These are phyloP conservation scores for Oxyura jamaicensis DNA, from an alignment of 2,113 vertebrate species.

Conservation along the genomic window DNA sequence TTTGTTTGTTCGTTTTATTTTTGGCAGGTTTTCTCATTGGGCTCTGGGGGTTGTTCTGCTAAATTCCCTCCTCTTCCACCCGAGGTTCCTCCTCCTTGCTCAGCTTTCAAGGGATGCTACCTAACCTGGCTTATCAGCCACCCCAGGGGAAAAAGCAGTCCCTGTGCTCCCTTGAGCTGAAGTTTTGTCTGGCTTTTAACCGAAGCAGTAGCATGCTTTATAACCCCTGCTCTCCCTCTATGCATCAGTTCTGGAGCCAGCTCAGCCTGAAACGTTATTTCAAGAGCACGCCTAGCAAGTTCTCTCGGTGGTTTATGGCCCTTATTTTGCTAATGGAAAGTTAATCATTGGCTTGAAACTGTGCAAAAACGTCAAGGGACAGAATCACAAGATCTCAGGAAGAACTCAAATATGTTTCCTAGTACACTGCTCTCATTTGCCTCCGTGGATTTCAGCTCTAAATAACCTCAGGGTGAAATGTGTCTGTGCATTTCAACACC, in stretches of 20 bases:
- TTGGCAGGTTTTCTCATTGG: neutral
- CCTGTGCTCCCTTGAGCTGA: neutral
- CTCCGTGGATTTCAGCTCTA: neutral
- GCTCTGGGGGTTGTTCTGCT: neutral
- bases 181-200: neutral
- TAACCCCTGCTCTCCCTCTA: accelerated
- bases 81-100: neutral
- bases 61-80: neutral
- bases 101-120: neutral
- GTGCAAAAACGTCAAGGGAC: constrained; percentile 4
- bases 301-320: neutral
- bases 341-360: constrained; percentile 38
- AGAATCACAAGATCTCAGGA: constrained; percentile 46
- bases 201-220: neutral
- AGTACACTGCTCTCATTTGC: neutral
- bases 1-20: neutral
- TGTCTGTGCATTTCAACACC: constrained; percentile 33
- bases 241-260: accelerated
- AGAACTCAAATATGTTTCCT: constrained; percentile 1
- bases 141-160: neutral
- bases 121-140: neutral
- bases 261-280: neutral
- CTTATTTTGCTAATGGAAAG: constrained; percentile 7
- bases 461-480: constrained; percentile 14
- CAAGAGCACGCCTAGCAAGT: neutral